A percentile compares a stretch with the other conserved stretches of the same genome.
These are phyloP conservation scores for Forbesichthys papilliferus DNA, from an alignment of 2,113 vertebrate genomes.

Conservation along the genomic window DNA sequence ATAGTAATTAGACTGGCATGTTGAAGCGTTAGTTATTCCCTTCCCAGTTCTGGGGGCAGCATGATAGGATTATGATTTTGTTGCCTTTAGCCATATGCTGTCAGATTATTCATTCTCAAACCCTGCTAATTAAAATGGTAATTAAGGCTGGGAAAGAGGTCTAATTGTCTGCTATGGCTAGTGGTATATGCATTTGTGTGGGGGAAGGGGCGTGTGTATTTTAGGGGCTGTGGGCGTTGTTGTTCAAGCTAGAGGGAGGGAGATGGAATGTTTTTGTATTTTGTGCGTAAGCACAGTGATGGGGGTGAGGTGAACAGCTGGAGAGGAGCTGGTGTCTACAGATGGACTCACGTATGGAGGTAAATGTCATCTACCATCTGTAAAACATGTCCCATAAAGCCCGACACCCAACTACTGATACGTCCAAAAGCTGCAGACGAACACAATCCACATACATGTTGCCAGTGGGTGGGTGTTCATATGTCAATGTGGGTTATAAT, in stretches of 20 bases:
- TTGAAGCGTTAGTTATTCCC: slow-evolving; percentile 33
- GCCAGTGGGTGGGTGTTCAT: too few species aligned
- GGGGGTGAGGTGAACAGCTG: slow-evolving; percentile 13
- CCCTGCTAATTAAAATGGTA: slow-evolving; percentile 71
- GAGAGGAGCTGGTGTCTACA: background rate
- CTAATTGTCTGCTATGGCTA: slow-evolving; percentile 28
- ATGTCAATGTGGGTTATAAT: too few species aligned
- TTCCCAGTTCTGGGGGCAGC: too few species aligned
- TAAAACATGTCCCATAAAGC: slow-evolving; percentile 45
- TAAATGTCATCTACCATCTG: slow-evolving; percentile 26
- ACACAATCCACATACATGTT: too few species aligned
- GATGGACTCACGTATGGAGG: background rate
- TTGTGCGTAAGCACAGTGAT: slow-evolving; percentile 18
- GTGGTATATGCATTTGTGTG: slow-evolving; percentile 16
- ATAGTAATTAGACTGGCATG: slow-evolving; percentile 64
- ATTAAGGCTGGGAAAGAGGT: slow-evolving; percentile 55
- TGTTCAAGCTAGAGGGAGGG: slow-evolving; percentile 4
- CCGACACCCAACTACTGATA: slow-evolving; percentile 10
- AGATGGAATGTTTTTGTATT: slow-evolving; percentile 25
- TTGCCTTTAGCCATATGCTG: slow-evolving; percentile 60
- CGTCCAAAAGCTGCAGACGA: too few species aligned
- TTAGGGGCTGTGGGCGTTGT: slow-evolving; percentile 2
- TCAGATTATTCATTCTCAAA: slow-evolving; percentile 66
- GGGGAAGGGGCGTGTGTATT: slow-evolving; percentile 16
- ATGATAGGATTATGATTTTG: slow-evolving; percentile 71